Evolutionary conservation across 2,113 vertebrate genomes (phyloP).

Genomic region (Nansenia antarctica): DNA sequence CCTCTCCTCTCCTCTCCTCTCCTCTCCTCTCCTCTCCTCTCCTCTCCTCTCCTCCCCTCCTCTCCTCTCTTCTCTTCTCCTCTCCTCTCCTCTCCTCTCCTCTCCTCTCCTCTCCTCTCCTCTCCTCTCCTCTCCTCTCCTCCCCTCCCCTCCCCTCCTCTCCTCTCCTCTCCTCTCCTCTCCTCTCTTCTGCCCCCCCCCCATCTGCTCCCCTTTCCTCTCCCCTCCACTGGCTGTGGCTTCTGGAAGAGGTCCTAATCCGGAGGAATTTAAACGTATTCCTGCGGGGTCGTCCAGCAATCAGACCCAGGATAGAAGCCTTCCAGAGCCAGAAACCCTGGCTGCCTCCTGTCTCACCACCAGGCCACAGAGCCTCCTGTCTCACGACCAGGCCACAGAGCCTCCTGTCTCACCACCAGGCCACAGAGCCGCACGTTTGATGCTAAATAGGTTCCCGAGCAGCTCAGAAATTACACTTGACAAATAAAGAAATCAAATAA

Average conservation of each 20-base stretch:
- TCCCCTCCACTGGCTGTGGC: constrained; percentile 20
- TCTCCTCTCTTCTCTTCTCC: background rate
- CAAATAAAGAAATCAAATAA: constrained; percentile 76
- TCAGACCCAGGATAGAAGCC: constrained; percentile 36
- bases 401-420: constrained; percentile 54
- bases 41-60: constrained; percentile 9
- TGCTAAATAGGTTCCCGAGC: constrained; percentile 61
- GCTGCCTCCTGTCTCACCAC: constrained; percentile 59
- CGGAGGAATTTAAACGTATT: constrained; percentile 39
- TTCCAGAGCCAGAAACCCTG: constrained; percentile 57
- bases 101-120: background rate
- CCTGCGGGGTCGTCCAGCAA: constrained; percentile 45
- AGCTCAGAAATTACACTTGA: constrained; percentile 64
- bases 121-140: constrained; percentile 2
- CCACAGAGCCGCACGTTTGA: constrained; percentile 61
- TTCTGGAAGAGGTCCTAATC: constrained; percentile 47
- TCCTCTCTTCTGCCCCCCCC: background rate
- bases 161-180: background rate
- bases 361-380: constrained; percentile 49
- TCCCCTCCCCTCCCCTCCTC: background rate
- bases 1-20: background rate
- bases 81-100: background rate
- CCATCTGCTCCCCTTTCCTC: background rate
- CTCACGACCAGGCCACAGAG: constrained; percentile 47
- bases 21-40: background rate